Conservation (phyloP, 2,888 invertebrate genomes). For the Ischnura elegans region DNA sequence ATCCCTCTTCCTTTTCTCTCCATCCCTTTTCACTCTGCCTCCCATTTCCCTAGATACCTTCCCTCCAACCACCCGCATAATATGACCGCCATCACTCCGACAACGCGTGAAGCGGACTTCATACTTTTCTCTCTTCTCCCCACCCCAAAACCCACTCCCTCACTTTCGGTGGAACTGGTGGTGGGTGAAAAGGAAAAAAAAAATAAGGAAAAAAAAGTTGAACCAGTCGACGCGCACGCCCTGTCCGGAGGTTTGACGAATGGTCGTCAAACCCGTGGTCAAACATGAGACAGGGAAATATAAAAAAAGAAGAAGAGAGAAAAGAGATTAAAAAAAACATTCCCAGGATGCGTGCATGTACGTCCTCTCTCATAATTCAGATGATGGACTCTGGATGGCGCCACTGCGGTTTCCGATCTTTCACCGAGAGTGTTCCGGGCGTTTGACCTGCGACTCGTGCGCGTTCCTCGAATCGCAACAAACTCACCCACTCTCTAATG, state of each 20-base stretch:
- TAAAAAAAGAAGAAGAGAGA: neutral
- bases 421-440: neutral
- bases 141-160: neutral
- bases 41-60: neutral
- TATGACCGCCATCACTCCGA: slow-evolving; percentile 1
- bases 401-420: neutral
- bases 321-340: neutral
- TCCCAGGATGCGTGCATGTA: neutral
- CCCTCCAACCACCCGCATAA: neutral
- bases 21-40: neutral
- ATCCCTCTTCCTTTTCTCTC: neutral
- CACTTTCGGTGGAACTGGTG: too few relatives aligned
- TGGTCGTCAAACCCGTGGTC: slow-evolving; percentile 19
- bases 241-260: slow-evolving; percentile 15
- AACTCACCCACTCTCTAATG: neutral
- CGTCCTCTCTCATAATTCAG: neutral
- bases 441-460: neutral
- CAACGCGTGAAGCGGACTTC: slow-evolving; percentile 17
- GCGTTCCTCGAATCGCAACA: neutral
- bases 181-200: neutral
- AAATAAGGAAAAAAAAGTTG: neutral
- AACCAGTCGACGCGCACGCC: neutral
- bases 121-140: too few relatives aligned
- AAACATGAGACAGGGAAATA: neutral
- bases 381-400: neutral